Evolutionary conservation across 1,140 invertebrate genomes (phyloP), one percentile per base, ranked within the genome.

Genomic region (Drosophila lacertosa): DNA sequence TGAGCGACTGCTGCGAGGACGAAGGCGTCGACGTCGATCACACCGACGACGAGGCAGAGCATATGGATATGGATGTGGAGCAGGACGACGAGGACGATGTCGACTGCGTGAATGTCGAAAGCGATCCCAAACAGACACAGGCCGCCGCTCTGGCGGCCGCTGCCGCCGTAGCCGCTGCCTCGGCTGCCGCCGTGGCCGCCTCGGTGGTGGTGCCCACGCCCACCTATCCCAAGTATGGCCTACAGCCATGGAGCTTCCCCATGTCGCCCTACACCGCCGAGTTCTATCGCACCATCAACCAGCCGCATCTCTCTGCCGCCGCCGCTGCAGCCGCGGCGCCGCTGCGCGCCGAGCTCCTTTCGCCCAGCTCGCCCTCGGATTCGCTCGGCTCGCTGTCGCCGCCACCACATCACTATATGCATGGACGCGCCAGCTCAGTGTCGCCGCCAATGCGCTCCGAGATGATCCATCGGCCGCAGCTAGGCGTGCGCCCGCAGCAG

Each of bases 381-480:
- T 90, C 88, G 4, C 13, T 90, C 72, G 90, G 90, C 6, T 91
- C 90, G 1, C 18, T 91, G 48, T 91, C 90, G 32, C 90, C 90
- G 45, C 89, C 89, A 16, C 89, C 89, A 4, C 90, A 89, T 63
- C 90, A 91, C 16, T 91, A 91, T 71, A 45, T 91, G 37, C 75
- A 89, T 39, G 90, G 89, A 20, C 70, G 90, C 4, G 82, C 89
- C 60, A 91, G 88, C 24, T 91, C 90, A 0, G 89, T 91, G 7
- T 91, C 90, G 51, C 90, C 90, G 20, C 90, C 90, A 5, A 90
- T 91, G 86, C 69, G 88, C 24, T 74, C 84, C 9, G 90, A 90
- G 32, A 86, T 91, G 15, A 91, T 91, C 16, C 88, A 91, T 44
- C 58, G 89, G 0, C 89, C 83, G 1, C 83, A 69, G 39, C 15